Evolutionary conservation across 2,888 invertebrate species (phyloP).

Genomic region (Oasisia sp.): DNA sequence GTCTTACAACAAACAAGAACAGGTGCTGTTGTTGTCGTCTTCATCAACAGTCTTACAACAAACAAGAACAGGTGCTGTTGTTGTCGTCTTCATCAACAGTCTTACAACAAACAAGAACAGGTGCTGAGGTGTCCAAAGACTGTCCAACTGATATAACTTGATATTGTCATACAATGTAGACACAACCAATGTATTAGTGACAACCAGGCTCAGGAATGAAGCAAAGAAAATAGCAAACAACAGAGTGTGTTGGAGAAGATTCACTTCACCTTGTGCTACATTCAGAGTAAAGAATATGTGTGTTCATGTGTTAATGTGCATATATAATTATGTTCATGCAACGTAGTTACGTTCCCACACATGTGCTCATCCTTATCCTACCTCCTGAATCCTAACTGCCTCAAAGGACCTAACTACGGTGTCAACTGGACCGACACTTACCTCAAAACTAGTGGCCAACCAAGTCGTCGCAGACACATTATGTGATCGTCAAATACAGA

Average conservation of each 20-base stretch:
- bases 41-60: neutral
- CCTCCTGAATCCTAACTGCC: neutral
- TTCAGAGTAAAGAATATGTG: too few species aligned
- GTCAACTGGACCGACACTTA: neutral
- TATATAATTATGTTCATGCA: neutral
- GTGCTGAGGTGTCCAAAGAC: neutral
- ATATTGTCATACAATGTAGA: neutral
- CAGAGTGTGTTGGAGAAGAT: too few species aligned
- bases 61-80: neutral
- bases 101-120: neutral
- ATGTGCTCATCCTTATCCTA: neutral
- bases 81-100: neutral
- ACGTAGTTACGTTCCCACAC: neutral
- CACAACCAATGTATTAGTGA: too few species aligned
- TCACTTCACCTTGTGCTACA: too few species aligned
- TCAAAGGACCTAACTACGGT: neutral
- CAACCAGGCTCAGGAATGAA: too few species aligned
- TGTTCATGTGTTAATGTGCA: too few species aligned
- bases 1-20: neutral
- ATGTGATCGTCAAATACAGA: neutral
- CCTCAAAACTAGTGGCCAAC: neutral
- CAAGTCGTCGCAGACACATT: neutral
- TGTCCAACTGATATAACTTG: neutral
- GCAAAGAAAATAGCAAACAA: too few species aligned
- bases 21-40: neutral